These are phyloP conservation scores for Boloria selene DNA, from an alignment of 2,888 invertebrate genomes.

Conservation along the genomic window DNA sequence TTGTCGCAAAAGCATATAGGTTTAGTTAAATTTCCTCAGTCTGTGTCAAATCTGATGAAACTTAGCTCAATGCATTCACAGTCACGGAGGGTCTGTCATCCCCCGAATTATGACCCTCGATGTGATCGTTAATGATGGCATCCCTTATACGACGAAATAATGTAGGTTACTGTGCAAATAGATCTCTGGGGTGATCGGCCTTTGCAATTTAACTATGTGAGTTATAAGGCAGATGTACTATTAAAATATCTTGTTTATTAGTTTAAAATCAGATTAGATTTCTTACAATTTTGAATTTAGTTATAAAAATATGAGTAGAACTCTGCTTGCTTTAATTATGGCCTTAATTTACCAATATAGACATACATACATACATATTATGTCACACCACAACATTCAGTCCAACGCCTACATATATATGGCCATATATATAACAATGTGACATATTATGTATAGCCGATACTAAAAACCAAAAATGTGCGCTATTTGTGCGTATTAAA, in stretches of 20 bases:
- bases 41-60: slow-evolving; percentile 52
- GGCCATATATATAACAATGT: no score
- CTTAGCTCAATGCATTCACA: slow-evolving; percentile 70
- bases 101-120: slow-evolving; percentile 70
- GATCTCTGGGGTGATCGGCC: slow-evolving; percentile 65
- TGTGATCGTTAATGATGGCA: slow-evolving; percentile 76
- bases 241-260: background rate
- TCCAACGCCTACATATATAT: no score
- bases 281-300: no score
- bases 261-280: no score
- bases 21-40: slow-evolving; percentile 51
- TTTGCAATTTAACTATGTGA: slow-evolving; percentile 44
- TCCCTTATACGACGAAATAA: slow-evolving; percentile 73
- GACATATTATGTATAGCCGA: no score
- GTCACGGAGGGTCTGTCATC: slow-evolving; percentile 71
- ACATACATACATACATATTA: no score
- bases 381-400: no score
- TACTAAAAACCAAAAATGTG: no score
- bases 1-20: slow-evolving; percentile 55
- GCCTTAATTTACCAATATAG: no score
- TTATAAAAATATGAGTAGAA: no score
- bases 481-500: no score
- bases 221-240: slow-evolving; percentile 15
- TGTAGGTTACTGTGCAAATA: slow-evolving; percentile 83
- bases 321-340: no score